phyloP scores from a whole-genome alignment of 1,140 invertebrate genomes.

The Orchestia grillus region DNA sequence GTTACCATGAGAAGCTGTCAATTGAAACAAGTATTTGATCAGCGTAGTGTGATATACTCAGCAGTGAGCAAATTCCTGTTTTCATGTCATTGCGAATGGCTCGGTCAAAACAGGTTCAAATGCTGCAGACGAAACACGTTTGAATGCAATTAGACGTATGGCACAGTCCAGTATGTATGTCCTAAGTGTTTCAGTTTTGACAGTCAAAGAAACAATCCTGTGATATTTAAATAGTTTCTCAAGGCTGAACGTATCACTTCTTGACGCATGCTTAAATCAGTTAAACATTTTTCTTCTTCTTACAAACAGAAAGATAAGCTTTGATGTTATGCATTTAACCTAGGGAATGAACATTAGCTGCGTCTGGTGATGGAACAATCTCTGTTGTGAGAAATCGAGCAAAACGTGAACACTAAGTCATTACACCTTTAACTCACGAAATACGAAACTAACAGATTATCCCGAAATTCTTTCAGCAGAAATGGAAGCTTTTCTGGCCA shows the following conservation, averaged over 20 bases:
- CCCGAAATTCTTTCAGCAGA: not conserved
- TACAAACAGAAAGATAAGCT: not conserved
- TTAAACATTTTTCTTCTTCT: not conserved
- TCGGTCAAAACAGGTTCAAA: not conserved
- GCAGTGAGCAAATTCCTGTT: not conserved
- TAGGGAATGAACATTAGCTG: not conserved
- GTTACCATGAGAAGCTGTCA: not conserved
- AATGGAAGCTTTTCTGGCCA: not conserved
- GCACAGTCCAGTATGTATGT: too few species aligned
- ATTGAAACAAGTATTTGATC: not conserved
- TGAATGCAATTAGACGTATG: too few species aligned
- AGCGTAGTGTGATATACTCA: not conserved
- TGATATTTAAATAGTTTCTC: not conserved
- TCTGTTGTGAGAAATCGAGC: not conserved
- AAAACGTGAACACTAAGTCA: not conserved
- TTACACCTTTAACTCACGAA: not conserved
- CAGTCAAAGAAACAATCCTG: not conserved
- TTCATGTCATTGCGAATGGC: too few species aligned
- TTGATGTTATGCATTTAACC: not conserved
- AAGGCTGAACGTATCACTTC: not conserved
- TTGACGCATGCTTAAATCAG: not conserved
- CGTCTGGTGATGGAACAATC: not conserved
- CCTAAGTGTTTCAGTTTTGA: not conserved
- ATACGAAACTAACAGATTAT: not conserved
- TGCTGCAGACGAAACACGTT: not conserved